Evolutionary conservation across 2,113 vertebrate genomes (phyloP), one percentile per base, ranked within the genome.

Genomic region (Antennarius striatus): DNA sequence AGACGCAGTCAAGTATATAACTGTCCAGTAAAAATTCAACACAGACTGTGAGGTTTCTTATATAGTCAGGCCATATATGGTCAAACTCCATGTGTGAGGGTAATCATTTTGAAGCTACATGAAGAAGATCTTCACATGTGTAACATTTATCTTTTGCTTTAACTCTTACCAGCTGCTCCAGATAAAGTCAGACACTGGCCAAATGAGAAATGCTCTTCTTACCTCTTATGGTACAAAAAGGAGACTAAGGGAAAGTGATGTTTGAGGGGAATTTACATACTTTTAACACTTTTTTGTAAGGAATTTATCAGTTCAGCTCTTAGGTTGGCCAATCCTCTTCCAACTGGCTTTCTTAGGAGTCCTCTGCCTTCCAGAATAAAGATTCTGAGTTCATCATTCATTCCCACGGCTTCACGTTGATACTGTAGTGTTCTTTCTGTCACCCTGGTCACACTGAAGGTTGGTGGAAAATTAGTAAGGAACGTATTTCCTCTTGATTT

Each of bases 21-120:
- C 7, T 17, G 12, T 63, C 14, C 46, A 15, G 15, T 15, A 16
- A 13, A 8, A 6, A 51, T 43, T 15, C 3, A 39, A 43, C 7
- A 3, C 32, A 53, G 3, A 39, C n/a, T 39, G 39, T 43, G 13
- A 75, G 11, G 11, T 49, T 28, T 36, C 32, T 36, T 7, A 28
- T 56, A 47, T 43, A 30, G 53, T 52, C 50, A 16, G 40, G 29
- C 76, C 73, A 59, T 79, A 79, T 36, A 67, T 76, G 73, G 72
- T 66, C 55, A 72, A 52, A 56, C 61, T 13, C 3, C 2, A 16
- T 73, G 39, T 36, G 63, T 47, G 47, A 28, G 39, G 39, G 47
- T 29, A 49, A 52, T 56, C 4, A 32, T 0, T 59, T 45, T 67
- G 48, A 67, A 16, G 36, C 28, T 15, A 3, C 49, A 46, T 48